Percentiles rank a stretch among this genome's conserved stretches.
phyloP scores from a whole-genome alignment of 2,888 invertebrate species.

The Unio pictorum region DNA sequence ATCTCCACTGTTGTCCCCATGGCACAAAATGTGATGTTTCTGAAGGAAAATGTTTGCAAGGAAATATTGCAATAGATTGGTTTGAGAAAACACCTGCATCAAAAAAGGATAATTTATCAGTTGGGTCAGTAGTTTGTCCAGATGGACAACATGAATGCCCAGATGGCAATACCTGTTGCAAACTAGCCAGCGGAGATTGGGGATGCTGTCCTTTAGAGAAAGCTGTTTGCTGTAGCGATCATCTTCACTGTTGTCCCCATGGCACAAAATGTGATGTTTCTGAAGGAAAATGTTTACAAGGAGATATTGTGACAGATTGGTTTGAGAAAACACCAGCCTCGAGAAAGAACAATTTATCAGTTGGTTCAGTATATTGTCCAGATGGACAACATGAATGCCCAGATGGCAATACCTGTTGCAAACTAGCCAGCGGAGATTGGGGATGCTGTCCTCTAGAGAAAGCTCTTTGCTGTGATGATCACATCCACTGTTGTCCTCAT shows the following conservation, averaged over 20 bases:
- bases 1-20: constrained; percentile 59
- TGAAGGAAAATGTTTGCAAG: too few species aligned
- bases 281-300: constrained; percentile 5
- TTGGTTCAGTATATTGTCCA: too few species aligned
- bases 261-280: constrained; percentile 30
- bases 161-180: constrained; percentile 53
- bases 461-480: constrained; percentile 63
- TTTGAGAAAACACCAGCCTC: background rate
- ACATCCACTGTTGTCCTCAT: constrained; percentile 50
- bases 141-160: constrained; percentile 19
- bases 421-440: background rate
- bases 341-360: too few species aligned
- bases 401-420: constrained; percentile 5
- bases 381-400: background rate
- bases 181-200: constrained; percentile 42
- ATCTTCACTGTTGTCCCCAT: constrained; percentile 43
- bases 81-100: too few species aligned
- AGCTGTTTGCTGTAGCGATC: constrained; percentile 42
- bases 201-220: constrained; percentile 64
- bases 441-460: constrained; percentile 7
- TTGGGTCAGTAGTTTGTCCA: too few species aligned
- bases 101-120: too few species aligned
- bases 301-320: constrained; percentile 13
- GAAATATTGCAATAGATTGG: too few species aligned
- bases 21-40: too few species aligned